A percentile compares a stretch with the other conserved stretches of the same genome.
phyloP scores from a whole-genome alignment of 2,797 vertebrate genomes.

The Ara ararauna region DNA sequence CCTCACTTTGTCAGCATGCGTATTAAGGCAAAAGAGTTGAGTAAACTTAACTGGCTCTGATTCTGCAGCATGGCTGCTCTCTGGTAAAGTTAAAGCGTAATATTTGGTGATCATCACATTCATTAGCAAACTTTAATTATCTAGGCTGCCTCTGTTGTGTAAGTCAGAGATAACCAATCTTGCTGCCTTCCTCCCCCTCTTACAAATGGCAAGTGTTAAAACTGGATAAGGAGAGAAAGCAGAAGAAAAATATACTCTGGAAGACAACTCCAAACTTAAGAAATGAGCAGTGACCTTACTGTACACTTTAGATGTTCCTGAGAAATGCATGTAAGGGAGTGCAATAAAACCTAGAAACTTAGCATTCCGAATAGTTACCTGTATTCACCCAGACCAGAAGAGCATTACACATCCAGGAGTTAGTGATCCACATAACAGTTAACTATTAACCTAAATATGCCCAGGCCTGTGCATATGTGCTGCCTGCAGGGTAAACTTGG shows the following conservation, averaged over 20 bases:
- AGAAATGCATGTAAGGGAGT: background rate
- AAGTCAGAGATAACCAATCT: background rate
- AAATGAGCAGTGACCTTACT: background rate
- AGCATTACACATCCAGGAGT: accelerated
- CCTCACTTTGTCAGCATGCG: background rate
- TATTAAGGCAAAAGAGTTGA: background rate
- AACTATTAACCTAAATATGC: background rate
- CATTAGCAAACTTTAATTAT: background rate
- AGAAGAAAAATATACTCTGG: background rate
- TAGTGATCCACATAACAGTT: background rate
- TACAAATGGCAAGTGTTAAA: background rate
- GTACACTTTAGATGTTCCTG: background rate
- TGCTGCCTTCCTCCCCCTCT: background rate
- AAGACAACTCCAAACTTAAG: background rate
- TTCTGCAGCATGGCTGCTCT: background rate
- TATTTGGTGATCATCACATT: background rate
- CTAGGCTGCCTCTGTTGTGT: background rate
- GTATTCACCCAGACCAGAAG: background rate
- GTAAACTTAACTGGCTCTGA: background rate
- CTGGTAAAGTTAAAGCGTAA: background rate
- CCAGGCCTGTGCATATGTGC: background rate
- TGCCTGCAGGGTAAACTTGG: background rate
- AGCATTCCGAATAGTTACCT: background rate
- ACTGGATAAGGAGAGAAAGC: background rate
- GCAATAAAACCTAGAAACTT: background rate